Evolutionary conservation across 2,113 vertebrate species (phyloP), one percentile per base, ranked within the genome.

Genomic region (Chitala chitala): DNA sequence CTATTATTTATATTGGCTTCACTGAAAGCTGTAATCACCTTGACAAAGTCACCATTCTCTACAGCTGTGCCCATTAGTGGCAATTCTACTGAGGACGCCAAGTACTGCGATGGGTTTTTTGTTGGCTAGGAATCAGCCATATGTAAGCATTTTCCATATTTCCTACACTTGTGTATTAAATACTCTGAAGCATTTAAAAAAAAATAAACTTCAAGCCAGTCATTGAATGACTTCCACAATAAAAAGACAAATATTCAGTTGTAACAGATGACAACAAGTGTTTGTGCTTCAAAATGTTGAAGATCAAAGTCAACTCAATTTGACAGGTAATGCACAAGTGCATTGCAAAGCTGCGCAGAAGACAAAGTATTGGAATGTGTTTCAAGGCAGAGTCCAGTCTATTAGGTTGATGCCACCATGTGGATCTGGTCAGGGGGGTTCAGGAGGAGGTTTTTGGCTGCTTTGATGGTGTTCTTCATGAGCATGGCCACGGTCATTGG

Each of bases 401-500:
- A 5, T 38, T 83, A 79, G 76, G 90, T 96, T 5, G 84, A 88
- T 0, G 87, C 90, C 1, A 91, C 87, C 4, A 93, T 90, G 72
- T 88, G 87, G 7, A 92, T 79, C 71, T 90, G 91, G 79, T 90
- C 89, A 22, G 86, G 80, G 1, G 86, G 86, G 38, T 85, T 84
- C 51, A 92, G 88, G 71, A 95, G 81, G 75, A 95, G 75, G 29
- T 93, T 96, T 85, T 98, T 97, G 1, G 97, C 94, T 1, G 96
- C 97, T 1, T 98, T 98, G 79, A 99, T 89, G 9, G 96, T 98
- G 84, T 99, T 99, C 79, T 96, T 98, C 96, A 99, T 98, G 2
- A 99, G 92, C 97, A 99, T 99, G 1, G 96, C 97, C 42, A 99
- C 97, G 0, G 96, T 99, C 95, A 99, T 96, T 76, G 97, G 97